Evolutionary conservation across 2,888 invertebrate genomes (phyloP), one percentile per base, ranked within the genome.

Genomic region (Stenchaetothrips biformis): DNA sequence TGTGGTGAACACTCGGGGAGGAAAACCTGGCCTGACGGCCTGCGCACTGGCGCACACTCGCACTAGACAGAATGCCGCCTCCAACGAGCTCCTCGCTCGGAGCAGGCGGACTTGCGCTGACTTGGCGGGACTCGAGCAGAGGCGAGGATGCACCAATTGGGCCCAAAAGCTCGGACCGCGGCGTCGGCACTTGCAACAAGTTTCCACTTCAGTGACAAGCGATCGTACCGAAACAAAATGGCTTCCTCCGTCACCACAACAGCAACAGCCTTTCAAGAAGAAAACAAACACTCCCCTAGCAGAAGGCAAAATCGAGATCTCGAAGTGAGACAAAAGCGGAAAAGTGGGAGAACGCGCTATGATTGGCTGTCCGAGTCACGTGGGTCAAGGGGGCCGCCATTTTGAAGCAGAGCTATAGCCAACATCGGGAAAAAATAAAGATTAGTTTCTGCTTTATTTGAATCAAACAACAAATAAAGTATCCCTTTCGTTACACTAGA

Each of bases 1-100:
- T 84, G 84, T 84, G 84, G 84, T 82, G 78, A n/a, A 79, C 79
- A 78, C 78, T 67, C 16, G 53, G 48, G 48, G 37, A 79, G 49
- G 80, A 84, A 84, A 81, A 37, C 37, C 4, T 37, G 37, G 37
- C 67, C 25, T n/a, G 25, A 21, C 21, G 67, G 21, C 67, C 67
- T 9, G 67, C n/a, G 67, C n/a, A 25, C 37, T 37, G 67, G 67
- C 25, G 25, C 67, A 25, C 67, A 53, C 53, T 53, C 9, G 16
- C 53, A n/a, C 67, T 37, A 1, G 25, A 25, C n/a, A 21, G 7
- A 74, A n/a, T 25, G 25, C n/a, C 25, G 67, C 25, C 25, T 8
- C 21, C 67, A 25, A 21, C 16, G 53, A 25, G 21, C 67, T 11
- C 9, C 1, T 11, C 11, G 25, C 21, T 25, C 67, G 8, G 21